Base-by-base conservation (phyloP, 2,113 vertebrate species). In the Mobula birostris region DNA sequence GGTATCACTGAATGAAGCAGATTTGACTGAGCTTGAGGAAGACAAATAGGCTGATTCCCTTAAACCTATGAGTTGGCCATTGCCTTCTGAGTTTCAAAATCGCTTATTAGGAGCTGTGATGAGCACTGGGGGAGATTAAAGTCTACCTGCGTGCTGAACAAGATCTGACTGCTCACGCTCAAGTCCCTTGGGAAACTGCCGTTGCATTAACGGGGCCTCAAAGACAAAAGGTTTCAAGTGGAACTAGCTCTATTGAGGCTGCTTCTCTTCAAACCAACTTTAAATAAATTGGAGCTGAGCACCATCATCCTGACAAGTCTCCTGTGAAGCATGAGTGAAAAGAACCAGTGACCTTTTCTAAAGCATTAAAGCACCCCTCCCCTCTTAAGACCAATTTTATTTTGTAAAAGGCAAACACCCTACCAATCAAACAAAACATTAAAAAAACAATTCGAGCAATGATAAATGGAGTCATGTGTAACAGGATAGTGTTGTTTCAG, bases 51-150 rank as follows among this genome's bases (percentile, higher is more conserved):
- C 95, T 94, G 96, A 96, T 96, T 96, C 96, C 96, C 96, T 96
- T 96, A 0, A 95, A 96, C 95, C 95, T 96, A 95, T 96, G 97
- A 96, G 96, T 96, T 96, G 97, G 97, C 96, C 97, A 97, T 97
- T 96, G 96, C 96, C 97, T 97, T 97, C 97, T 97, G 97, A 97
- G 97, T 96, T 97, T 96, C 29, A 96, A 97, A 97, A 97, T 97
- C 96, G 97, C 96, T 96, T 97, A 97, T 97, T 97, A 97, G 96
- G 96, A 96, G 96, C 95, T 96, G 96, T 97, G 97, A 97, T 97
- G 97, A 97, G 96, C 96, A 96, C 96, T 97, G 94, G 96, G 97
- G 96, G 97, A 97, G 96, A 97, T 97, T 96, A 97, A 90, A 97
- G 97, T 96, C 96, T 96, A 97, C 95, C 97, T 97, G 96, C 97